Evolutionary conservation across 2,113 vertebrate genomes (phyloP), one percentile per base, ranked within the genome.

Genomic region (Formicarius rufipectus): DNA sequence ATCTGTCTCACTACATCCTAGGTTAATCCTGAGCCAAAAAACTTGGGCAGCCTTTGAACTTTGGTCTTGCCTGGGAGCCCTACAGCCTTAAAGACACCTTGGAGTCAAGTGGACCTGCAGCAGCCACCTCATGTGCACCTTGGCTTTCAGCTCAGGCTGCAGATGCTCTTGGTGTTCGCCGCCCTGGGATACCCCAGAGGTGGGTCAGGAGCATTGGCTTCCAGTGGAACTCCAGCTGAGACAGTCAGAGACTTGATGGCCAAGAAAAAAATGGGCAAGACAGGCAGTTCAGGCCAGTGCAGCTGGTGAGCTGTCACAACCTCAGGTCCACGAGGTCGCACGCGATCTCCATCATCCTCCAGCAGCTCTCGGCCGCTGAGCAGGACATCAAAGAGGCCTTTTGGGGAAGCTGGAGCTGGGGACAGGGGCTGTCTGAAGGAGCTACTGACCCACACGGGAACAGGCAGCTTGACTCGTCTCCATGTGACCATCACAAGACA

Each of bases 401-500:
- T 88, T 31, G 53, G 20, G 59, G 33, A 59, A 71, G 73, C 19
- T 0, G 1, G 33, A 63, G 89, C 88, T 52, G 11, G 62, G 55
- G 80, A 64, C 58, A 87, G 40, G 35, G 93, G 66, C 35, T 24
- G 14, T 35, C 44, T 92, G 86, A 93, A 93, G 80, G 79, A 84
- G 40, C 44, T 50, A 72, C 93, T 86, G 84, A 55, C 49, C 45
- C 78, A 30, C 89, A 79, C 0, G 1, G 56, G 80, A 77, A 80
- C 5, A 72, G 63, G 40, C 0, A 1, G 83, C 72, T 37, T 62
- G 50, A 49, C 47, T 64, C 0, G 1, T 25, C 68, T 73, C 68
- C 84, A 72, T 60, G 59, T 76, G 89, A 84, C 20, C 37, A 45
- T 68, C 90, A 83, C 84, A 91, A 73, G 90, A 52, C 73, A 74